Conservation (phyloP, 30 jellyfish, hydroid and myxozoan species). For the Chrysaora quinquecirrha region DNA sequence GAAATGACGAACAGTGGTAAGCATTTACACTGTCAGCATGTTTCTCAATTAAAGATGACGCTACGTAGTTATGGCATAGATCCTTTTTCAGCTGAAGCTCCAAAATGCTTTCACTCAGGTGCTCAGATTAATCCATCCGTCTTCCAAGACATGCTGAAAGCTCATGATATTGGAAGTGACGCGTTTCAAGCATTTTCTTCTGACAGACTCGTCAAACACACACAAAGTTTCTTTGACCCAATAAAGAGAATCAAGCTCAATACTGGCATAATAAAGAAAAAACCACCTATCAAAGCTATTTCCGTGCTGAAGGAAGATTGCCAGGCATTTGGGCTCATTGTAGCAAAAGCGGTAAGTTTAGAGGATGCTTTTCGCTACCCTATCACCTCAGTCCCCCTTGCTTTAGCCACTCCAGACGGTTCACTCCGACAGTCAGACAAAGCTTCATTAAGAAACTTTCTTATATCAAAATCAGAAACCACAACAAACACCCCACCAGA, state of each 20-base stretch:
- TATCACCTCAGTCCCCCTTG: slow-evolving; percentile 2
- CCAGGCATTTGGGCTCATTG: too few relatives aligned
- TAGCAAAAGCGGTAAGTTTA: too few relatives aligned
- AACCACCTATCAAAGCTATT: too few relatives aligned
- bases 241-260: slow-evolving; percentile 13
- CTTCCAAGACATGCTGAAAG: slow-evolving; percentile 11
- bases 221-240: too few relatives aligned
- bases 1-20: slow-evolving; percentile 6
- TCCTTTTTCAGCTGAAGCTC: slow-evolving; percentile 12
- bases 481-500: neutral
- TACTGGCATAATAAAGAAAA: neutral
- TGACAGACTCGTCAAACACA: slow-evolving; percentile 23
- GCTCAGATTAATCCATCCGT: slow-evolving; percentile 14
- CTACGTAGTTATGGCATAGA: neutral
- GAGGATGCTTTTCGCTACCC: slow-evolving; percentile 33
- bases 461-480: neutral
- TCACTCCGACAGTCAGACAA: slow-evolving; percentile 24
- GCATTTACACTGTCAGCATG: neutral
- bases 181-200: slow-evolving; percentile 8
- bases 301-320: too few relatives aligned
- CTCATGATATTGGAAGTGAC: slow-evolving; percentile 26
- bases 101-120: slow-evolving; percentile 19
- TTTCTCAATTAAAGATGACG: neutral
- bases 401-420: slow-evolving; percentile 22
- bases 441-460: neutral